Evolutionary conservation across 92 coral and sea anemone species (phyloP).

Genomic region (Muricea muricata): DNA sequence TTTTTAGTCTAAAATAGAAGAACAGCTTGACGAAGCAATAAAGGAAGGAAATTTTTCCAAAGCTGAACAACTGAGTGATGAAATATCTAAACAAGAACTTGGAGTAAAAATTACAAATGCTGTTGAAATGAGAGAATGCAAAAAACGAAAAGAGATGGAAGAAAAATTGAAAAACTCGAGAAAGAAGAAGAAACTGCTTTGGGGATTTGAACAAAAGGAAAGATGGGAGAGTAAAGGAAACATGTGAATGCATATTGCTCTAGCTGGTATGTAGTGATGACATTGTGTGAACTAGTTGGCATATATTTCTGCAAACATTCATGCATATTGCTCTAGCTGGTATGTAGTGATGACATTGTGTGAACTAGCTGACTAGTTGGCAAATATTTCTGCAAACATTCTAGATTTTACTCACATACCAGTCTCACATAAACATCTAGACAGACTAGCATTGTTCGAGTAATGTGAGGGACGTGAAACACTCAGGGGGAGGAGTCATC

Average conservation of each 20-base stretch:
- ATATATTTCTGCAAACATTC: too few relatives aligned
- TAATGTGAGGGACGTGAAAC: too few relatives aligned
- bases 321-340: neutral
- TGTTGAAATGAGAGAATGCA: conserved; percentile 74
- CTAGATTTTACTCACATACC: too few relatives aligned
- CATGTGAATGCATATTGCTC: conserved; percentile 67
- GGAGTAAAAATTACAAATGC: conserved; percentile 70
- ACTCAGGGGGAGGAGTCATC: too few relatives aligned
- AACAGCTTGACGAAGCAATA: conserved; percentile 71
- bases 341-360: too few relatives aligned
- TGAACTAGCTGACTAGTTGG: too few relatives aligned
- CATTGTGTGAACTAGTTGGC: too few relatives aligned
- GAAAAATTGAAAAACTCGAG: conserved; percentile 64
- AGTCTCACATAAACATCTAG: too few relatives aligned
- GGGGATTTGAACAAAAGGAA: conserved; percentile 99
- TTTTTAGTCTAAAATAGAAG: conserved; percentile 64
- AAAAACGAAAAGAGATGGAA: conserved; percentile 72
- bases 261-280: too few relatives aligned
- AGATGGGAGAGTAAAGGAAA: conserved; percentile 99
- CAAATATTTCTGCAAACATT: too few relatives aligned
- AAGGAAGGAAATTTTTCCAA: conserved; percentile 64
- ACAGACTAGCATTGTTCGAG: too few relatives aligned
- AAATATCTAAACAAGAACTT: conserved; percentile 74
- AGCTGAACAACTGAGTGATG: conserved; percentile 80
- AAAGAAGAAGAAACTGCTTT: conserved; percentile 77